These are phyloP conservation scores for Scytalopus superciliaris DNA, from an alignment of 2,113 vertebrate genomes.

Conservation along the genomic window DNA sequence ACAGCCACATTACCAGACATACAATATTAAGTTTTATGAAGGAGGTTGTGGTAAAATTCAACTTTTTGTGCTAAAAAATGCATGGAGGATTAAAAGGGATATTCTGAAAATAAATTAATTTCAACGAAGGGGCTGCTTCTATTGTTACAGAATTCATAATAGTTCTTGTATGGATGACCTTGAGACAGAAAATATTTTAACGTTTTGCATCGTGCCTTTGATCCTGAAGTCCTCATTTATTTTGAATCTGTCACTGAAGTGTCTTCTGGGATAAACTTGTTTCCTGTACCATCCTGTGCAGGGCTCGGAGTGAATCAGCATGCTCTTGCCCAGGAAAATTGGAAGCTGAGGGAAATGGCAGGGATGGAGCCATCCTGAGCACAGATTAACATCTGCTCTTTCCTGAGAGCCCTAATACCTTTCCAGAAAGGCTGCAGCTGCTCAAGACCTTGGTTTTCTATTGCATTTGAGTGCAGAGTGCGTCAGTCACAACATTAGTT, in stretches of 20 bases:
- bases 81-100: slow-evolving; percentile 78
- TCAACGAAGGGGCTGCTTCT: slow-evolving; percentile 40
- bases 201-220: background rate
- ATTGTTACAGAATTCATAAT: slow-evolving; percentile 36
- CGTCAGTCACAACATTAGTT: background rate
- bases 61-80: slow-evolving; percentile 66
- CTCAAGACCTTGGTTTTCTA: background rate
- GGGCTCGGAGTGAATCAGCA: fast-evolving
- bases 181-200: background rate
- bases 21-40: slow-evolving; percentile 25
- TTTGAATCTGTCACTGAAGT: background rate
- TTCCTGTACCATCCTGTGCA: background rate
- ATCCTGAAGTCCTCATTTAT: background rate
- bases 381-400: background rate
- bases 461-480: background rate
- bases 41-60: slow-evolving; percentile 46
- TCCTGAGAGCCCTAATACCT: background rate
- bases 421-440: background rate
- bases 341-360: background rate
- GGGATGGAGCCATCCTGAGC: background rate
- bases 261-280: background rate
- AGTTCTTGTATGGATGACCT: background rate
- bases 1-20: background rate
- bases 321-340: background rate
- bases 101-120: slow-evolving; percentile 76